Percentiles rank a stretch among this genome's conserved stretches.
Conservation (phyloP, 2,888 invertebrate genomes). For the Schizotus pectinicornis region DNA sequence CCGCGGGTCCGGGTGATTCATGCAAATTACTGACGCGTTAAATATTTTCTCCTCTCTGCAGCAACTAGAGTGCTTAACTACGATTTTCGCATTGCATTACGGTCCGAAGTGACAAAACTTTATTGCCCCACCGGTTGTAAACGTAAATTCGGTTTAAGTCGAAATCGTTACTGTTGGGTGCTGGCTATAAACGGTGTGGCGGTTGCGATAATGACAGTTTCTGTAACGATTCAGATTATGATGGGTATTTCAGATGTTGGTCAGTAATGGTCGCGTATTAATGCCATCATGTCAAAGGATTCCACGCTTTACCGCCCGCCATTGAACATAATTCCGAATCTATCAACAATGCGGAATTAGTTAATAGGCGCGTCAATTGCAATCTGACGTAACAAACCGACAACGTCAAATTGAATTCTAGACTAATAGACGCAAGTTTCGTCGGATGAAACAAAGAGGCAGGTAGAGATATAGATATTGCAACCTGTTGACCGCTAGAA, state of each 20-base stretch:
- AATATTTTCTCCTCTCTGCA: slow-evolving; percentile 27
- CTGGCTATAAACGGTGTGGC: slow-evolving; percentile 19
- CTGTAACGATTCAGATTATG: slow-evolving; percentile 33
- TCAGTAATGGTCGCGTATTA: slow-evolving; percentile 28
- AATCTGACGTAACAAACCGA: slow-evolving; percentile 27
- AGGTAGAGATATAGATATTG: slow-evolving; percentile 5
- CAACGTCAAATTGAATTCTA: slow-evolving; percentile 29
- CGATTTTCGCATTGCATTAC: slow-evolving; percentile 23
- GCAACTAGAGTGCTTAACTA: slow-evolving; percentile 7
- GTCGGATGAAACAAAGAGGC: neutral
- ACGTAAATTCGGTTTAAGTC: slow-evolving; percentile 23
- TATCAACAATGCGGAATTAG: slow-evolving; percentile 48
- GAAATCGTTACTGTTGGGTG: slow-evolving; percentile 17
- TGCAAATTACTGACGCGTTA: slow-evolving; percentile 31
- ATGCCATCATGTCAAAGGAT: slow-evolving; percentile 45
- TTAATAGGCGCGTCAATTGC: slow-evolving; percentile 31
- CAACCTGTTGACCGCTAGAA: neutral
- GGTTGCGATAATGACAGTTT: slow-evolving; percentile 30
- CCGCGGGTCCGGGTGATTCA: slow-evolving; percentile 24
- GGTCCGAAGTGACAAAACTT: slow-evolving; percentile 18
- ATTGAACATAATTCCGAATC: slow-evolving; percentile 45
- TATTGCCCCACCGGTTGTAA: slow-evolving; percentile 7
- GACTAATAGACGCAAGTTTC: slow-evolving; percentile 18
- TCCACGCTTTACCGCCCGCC: slow-evolving; percentile 42
- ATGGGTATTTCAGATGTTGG: slow-evolving; percentile 33